These are phyloP conservation scores for Tetrax tetrax DNA, from an alignment of 2,113 vertebrate genomes.

Conservation along the genomic window DNA sequence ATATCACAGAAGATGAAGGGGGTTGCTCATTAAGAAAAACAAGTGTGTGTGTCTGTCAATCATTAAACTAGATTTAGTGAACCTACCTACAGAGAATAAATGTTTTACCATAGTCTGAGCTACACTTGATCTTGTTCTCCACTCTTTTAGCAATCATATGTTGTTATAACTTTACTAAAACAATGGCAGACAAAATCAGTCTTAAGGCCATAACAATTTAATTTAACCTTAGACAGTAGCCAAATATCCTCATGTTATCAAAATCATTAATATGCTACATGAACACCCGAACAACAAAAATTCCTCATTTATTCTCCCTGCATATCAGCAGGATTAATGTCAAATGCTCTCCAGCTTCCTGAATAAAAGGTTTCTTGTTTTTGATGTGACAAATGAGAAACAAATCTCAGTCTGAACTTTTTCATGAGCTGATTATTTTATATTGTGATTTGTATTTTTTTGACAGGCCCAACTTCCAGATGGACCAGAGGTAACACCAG, in stretches of 20 bases:
- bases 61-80: neutral
- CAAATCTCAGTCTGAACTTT: conserved; percentile 43
- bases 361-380: conserved; percentile 33
- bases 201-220: neutral
- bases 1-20: neutral
- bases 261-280: conserved; percentile 26
- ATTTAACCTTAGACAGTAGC: neutral
- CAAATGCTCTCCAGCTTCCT: conserved; percentile 30
- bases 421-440: conserved; percentile 33
- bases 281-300: neutral
- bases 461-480: neutral
- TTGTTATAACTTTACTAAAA: neutral
- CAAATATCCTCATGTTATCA: neutral
- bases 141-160: neutral
- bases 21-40: neutral
- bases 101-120: neutral
- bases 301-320: conserved; percentile 31
- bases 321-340: conserved; percentile 40
- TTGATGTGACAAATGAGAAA: conserved; percentile 53
- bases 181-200: neutral
- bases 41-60: neutral
- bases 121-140: neutral
- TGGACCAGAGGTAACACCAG: neutral
- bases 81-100: neutral
- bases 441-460: neutral